phyloP scores from a whole-genome alignment of 2,888 invertebrate genomes.

The Caenorhabditis virilis region DNA sequence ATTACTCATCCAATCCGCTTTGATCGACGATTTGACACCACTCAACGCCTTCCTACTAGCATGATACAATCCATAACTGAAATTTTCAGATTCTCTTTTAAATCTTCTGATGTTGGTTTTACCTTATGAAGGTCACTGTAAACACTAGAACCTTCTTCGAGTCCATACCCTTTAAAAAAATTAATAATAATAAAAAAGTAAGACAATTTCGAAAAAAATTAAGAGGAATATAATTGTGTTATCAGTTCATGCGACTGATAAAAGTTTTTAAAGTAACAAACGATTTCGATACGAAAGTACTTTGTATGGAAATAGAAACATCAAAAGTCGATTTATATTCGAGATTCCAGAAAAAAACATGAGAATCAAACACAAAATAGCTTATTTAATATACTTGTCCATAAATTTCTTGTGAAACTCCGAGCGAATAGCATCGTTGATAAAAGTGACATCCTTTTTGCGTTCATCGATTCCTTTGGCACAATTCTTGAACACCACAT shows the following conservation, averaged over 20 bases:
- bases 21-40: slow-evolving; percentile 65
- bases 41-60: slow-evolving; percentile 63
- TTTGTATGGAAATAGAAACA: slow-evolving; percentile 2
- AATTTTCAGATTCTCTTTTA: slow-evolving; percentile 9
- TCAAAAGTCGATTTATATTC: neutral
- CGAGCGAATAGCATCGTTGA: slow-evolving; percentile 95
- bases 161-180: slow-evolving; percentile 15
- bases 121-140: slow-evolving; percentile 60
- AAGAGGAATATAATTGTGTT: neutral
- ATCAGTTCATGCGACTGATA: neutral
- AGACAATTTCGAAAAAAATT: neutral
- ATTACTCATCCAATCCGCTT: slow-evolving; percentile 61
- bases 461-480: slow-evolving; percentile 89
- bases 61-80: slow-evolving; percentile 66
- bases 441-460: slow-evolving; percentile 81
- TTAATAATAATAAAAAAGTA: neutral
- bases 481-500: slow-evolving; percentile 99
- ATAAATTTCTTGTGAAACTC: slow-evolving; percentile 99
- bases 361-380: neutral
- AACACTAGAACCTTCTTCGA: slow-evolving; percentile 51
- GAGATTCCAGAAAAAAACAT: slow-evolving; percentile 3
- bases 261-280: neutral
- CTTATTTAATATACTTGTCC: slow-evolving; percentile 97
- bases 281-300: slow-evolving; percentile 17
- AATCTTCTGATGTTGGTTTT: slow-evolving; percentile 2